Percentiles rank a stretch among this genome's conserved stretches.
These are phyloP conservation scores for Spongilla lacustris DNA, from an alignment of 37 sponge, comb jelly and placozoan species.

Conservation along the genomic window DNA sequence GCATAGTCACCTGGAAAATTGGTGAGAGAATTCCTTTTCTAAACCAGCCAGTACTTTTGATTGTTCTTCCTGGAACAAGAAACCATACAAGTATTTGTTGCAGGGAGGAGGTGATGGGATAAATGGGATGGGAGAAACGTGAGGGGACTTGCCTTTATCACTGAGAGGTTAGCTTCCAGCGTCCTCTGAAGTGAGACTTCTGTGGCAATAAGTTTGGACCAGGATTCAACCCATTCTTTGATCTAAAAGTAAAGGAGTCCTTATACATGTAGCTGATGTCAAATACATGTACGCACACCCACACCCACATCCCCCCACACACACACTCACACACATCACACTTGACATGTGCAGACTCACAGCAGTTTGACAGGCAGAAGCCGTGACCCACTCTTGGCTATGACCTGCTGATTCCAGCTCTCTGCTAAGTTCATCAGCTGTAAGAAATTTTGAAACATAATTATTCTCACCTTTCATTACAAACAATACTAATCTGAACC, in stretches of 20 bases:
- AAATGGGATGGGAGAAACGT: not conserved
- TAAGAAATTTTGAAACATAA: no score
- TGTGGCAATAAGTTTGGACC: not conserved
- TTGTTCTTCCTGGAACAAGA: constrained; percentile 37
- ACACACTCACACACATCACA: not conserved
- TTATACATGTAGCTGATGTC: not conserved
- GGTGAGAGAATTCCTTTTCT: constrained; percentile 18
- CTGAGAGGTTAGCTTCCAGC: constrained; percentile 5
- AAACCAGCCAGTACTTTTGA: constrained; percentile 14
- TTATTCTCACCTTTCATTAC: no score
- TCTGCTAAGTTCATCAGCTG: constrained; percentile 51
- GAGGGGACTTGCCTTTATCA: constrained; percentile 2
- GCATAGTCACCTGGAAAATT: constrained; percentile 23
- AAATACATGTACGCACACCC: not conserved
- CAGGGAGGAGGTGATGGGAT: not conserved
- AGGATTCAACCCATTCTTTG: constrained; percentile 11
- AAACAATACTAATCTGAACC: no score
- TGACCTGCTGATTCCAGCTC: constrained; percentile 21
- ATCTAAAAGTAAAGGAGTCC: constrained; percentile 5
- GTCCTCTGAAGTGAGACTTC: constrained; percentile 10
- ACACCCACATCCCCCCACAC: not conserved
- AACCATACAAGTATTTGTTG: not conserved
- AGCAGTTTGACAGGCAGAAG: not conserved
- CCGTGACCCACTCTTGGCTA: constrained; percentile 11
- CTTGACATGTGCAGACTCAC: not conserved